phyloP scores from a whole-genome alignment of 2,113 vertebrate species.

The Microcebus tavaratra region DNA sequence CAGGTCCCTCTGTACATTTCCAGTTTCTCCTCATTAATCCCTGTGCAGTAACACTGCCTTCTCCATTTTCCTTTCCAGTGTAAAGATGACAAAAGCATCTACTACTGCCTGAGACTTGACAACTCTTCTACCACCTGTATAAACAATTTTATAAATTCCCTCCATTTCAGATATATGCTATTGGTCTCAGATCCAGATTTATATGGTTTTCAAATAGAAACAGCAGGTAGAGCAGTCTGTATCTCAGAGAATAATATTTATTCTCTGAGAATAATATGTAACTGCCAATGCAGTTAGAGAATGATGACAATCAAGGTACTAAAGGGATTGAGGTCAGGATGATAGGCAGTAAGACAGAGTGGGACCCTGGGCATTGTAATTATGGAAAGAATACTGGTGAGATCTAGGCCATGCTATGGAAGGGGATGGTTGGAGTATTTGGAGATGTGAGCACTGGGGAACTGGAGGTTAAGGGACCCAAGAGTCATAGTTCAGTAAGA shows the following conservation, averaged over 20 bases:
- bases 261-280: neutral
- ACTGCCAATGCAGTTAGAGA: neutral
- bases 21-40: neutral
- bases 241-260: neutral
- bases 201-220: neutral
- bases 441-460: neutral
- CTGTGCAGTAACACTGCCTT: neutral
- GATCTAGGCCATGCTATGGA: neutral
- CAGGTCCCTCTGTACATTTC: neutral
- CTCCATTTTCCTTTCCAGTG: neutral
- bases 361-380: neutral
- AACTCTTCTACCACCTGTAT: neutral
- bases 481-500: neutral
- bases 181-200: neutral
- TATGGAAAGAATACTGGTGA: neutral
- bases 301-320: neutral
- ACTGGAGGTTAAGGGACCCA: neutral
- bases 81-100: neutral
- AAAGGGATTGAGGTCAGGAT: neutral
- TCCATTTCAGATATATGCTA: neutral
- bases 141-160: neutral
- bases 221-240: neutral
- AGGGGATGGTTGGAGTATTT: neutral
- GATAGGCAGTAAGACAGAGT: neutral
- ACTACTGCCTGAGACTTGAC: neutral